Percentiles rank a stretch among this genome's conserved stretches.
These are phyloP conservation scores for Caenorhabditis becei DNA, from an alignment of 2,888 invertebrate genomes.

Conservation along the genomic window DNA sequence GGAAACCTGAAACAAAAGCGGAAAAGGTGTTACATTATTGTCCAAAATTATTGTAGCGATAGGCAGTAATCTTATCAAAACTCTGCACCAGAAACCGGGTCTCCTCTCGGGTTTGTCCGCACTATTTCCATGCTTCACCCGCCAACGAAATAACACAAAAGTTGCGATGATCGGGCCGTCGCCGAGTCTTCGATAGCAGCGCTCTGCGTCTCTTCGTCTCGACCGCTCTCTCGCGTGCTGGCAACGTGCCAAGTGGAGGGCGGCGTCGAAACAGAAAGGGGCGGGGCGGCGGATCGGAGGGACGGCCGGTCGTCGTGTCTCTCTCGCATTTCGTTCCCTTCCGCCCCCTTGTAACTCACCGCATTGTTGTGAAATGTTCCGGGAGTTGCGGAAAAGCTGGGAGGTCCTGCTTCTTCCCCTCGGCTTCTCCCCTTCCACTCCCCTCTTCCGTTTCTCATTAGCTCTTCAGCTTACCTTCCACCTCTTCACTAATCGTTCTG, in stretches of 20 bases:
- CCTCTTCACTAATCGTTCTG: background rate
- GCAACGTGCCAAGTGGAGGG: slow-evolving; percentile 48
- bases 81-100: slow-evolving; percentile 15
- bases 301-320: slow-evolving; percentile 27
- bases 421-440: background rate
- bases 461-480: background rate
- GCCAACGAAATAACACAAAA: slow-evolving; percentile 55
- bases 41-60: slow-evolving; percentile 53
- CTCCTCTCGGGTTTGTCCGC: background rate
- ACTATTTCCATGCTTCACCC: slow-evolving; percentile 39
- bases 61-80: slow-evolving; percentile 57
- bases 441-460: background rate
- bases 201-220: slow-evolving; percentile 36
- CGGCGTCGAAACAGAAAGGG: slow-evolving; percentile 48
- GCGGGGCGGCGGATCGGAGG: slow-evolving; percentile 29
- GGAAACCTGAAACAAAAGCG: background rate
- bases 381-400: background rate
- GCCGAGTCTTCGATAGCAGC: slow-evolving; percentile 6
- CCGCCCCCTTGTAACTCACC: slow-evolving; percentile 28
- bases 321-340: slow-evolving; percentile 49
- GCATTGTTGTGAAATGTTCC: slow-evolving; percentile 27
- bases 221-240: slow-evolving; percentile 25
- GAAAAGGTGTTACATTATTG: slow-evolving; percentile 54
- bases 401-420: slow-evolving; percentile 14
- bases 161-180: slow-evolving; percentile 36